A percentile compares a stretch with the other conserved stretches of the same genome.
Conservation (phyloP, 2,797 vertebrate species). For the Clamator glandarius region DNA sequence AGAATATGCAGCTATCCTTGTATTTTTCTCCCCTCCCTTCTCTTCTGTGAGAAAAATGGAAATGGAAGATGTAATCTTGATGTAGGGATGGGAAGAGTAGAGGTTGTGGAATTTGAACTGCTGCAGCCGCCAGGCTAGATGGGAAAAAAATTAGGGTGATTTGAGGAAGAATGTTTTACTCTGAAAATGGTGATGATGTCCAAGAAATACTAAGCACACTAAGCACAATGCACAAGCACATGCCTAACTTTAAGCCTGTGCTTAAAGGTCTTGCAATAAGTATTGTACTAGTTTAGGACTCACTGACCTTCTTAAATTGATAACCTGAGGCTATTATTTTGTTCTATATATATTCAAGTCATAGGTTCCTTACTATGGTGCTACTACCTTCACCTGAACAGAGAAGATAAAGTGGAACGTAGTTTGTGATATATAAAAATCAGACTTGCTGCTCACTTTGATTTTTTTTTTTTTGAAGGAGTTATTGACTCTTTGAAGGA, state of each 20-base stretch:
- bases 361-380: background rate
- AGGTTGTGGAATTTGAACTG: background rate
- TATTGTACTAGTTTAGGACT: background rate
- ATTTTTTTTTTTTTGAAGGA: background rate
- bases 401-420: background rate
- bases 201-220: background rate
- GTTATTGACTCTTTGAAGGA: conserved; percentile 42
- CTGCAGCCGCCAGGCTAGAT: background rate
- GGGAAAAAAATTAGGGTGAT: background rate
- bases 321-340: background rate
- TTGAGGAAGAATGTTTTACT: background rate
- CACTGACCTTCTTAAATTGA: background rate
- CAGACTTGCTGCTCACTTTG: background rate
- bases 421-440: background rate
- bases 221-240: background rate
- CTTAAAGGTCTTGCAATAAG: background rate
- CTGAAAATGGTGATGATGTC: background rate
- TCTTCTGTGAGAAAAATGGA: background rate
- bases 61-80: background rate
- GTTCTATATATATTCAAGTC: background rate
- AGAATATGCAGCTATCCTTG: background rate
- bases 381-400: background rate
- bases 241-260: background rate
- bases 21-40: background rate
- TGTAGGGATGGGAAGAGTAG: background rate